Percentiles rank a stretch among this genome's conserved stretches.
Conservation (phyloP, 1,140 invertebrate genomes). For the Dendrolimus punctatus region DNA sequence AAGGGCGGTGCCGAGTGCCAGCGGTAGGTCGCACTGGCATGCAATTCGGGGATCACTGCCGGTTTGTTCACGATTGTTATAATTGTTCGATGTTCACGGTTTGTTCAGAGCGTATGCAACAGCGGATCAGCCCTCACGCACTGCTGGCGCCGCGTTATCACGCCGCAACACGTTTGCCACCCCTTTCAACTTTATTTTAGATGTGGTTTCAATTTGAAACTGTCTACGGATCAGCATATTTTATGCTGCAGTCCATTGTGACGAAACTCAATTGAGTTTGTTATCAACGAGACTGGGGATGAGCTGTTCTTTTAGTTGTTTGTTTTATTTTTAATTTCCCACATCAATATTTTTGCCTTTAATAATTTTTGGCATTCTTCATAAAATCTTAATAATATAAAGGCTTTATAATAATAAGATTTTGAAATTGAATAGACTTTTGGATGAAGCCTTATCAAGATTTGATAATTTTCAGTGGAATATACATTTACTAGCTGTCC, state of each 20-base stretch:
- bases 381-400: too few species aligned
- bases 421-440: too few species aligned
- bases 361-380: too few species aligned
- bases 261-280: constrained; percentile 39
- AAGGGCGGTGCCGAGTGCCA: constrained; percentile 14
- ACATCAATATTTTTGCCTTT: not conserved
- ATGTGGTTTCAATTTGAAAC: constrained; percentile 54
- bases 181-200: constrained; percentile 50
- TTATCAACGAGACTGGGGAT: constrained; percentile 43
- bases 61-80: constrained; percentile 38
- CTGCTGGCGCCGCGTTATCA: constrained; percentile 50
- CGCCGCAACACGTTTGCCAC: constrained; percentile 38
- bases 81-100: constrained; percentile 30
- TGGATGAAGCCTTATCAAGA: too few species aligned
- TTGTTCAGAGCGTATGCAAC: constrained; percentile 32
- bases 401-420: too few species aligned
- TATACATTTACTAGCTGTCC: too few species aligned
- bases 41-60: constrained; percentile 52
- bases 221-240: constrained; percentile 61
- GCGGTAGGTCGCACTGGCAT: constrained; percentile 22
- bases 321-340: constrained; percentile 8
- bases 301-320: constrained; percentile 18
- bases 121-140: constrained; percentile 44
- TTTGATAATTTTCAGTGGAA: too few species aligned
- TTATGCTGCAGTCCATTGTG: constrained; percentile 42